phyloP scores from a whole-genome alignment of 2,888 invertebrate species.

The Lucinisca nassula region DNA sequence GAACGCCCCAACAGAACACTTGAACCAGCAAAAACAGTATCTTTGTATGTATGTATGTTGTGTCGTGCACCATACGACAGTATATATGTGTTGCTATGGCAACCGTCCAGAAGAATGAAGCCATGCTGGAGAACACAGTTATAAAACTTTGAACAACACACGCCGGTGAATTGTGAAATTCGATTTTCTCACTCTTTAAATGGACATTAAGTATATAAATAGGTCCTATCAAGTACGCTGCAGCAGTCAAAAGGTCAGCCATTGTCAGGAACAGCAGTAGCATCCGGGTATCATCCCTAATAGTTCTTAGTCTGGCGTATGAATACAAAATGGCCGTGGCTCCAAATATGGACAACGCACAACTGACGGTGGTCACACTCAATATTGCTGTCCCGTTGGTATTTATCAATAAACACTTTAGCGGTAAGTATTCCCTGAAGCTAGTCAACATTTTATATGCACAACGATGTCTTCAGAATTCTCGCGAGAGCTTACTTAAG shows the following conservation, averaged over 20 bases:
- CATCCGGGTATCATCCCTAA: conserved; percentile 19
- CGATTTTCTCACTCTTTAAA: no score
- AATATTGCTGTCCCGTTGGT: neutral
- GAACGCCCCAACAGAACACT: conserved; percentile 30
- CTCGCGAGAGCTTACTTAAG: no score
- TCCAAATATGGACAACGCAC: conserved; percentile 38
- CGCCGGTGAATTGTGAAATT: neutral
- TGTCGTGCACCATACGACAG: neutral
- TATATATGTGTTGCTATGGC: conserved; percentile 56
- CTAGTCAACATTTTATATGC: no score
- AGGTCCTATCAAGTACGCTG: neutral
- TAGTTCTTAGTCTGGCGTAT: conserved; percentile 5
- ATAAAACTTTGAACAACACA: conserved; percentile 65
- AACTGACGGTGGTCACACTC: neutral
- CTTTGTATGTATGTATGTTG: neutral
- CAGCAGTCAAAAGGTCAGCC: neutral
- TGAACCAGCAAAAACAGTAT: neutral
- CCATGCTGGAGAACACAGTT: conserved; percentile 59
- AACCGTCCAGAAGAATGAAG: conserved; percentile 66
- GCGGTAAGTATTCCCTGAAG: no score
- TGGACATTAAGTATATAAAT: neutral
- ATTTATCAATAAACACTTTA: no score
- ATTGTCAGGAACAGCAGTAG: conserved; percentile 5
- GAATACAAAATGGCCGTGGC: conserved; percentile 12
- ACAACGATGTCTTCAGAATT: no score